Percentiles rank a stretch among this genome's conserved stretches.
These are phyloP conservation scores for Darevskia mixta DNA, from an alignment of 2,797 vertebrate species.

Conservation along the genomic window DNA sequence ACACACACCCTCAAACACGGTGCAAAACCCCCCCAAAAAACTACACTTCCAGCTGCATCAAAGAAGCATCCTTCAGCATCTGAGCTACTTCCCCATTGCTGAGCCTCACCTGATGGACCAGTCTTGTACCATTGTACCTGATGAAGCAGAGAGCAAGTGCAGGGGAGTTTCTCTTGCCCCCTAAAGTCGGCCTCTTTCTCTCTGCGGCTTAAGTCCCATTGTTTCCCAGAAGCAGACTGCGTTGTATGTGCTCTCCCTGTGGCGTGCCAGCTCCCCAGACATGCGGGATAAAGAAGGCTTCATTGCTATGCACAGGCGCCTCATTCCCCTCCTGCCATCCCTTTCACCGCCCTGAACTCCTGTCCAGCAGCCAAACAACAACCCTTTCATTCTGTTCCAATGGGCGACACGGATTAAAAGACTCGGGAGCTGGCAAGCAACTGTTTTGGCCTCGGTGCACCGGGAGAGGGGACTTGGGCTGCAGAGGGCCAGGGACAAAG, in stretches of 20 bases:
- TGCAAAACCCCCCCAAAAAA: background rate
- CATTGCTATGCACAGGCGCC: background rate
- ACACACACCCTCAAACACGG: background rate
- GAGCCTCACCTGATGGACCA: background rate
- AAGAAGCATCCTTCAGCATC: background rate
- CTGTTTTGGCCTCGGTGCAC: background rate
- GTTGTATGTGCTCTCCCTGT: background rate
- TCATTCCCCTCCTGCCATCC: background rate
- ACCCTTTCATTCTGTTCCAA: slow-evolving; percentile 47
- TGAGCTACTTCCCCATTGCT: background rate
- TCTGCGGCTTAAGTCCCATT: background rate
- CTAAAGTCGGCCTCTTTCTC: background rate
- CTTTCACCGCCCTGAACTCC: background rate
- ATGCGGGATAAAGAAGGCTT: slow-evolving; percentile 20
- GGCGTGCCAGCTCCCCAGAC: slow-evolving; percentile 22
- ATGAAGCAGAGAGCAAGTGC: background rate
- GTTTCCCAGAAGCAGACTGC: slow-evolving; percentile 15
- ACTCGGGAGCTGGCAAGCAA: slow-evolving; percentile 42
- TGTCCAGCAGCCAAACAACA: slow-evolving; percentile 40
- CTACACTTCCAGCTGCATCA: background rate
- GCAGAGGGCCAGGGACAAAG: fast-evolving
- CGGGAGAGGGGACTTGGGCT: background rate
- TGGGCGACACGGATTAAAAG: background rate
- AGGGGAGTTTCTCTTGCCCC: background rate
- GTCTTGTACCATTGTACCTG: background rate